Evolutionary conservation across 2,113 vertebrate genomes (phyloP), one percentile per base, ranked within the genome.

Genomic region (Dunckerocampus dactyliophorus): DNA sequence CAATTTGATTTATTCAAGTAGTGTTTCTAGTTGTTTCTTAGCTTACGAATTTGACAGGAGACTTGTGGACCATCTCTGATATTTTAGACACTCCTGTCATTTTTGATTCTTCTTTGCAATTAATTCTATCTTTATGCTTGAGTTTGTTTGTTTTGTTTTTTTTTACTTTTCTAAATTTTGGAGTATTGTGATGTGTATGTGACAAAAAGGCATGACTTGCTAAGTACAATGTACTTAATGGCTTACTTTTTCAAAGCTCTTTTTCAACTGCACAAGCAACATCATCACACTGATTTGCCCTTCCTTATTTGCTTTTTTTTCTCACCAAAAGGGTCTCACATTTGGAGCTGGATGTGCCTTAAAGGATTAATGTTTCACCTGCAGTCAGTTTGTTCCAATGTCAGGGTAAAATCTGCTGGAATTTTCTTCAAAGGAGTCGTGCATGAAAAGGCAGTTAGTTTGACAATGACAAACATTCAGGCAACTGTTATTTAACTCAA

Each of bases 311-410:
- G 21, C 11, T 31, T 43, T 28, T 43, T 20, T 64, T 75, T 79
- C 65, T 80, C 63, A 76, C 69, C 80, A 73, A 83, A 83, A 81
- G 67, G 84, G 65, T 87, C 83, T 88, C 80, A 61, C 69, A 85
- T 73, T 85, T 82, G 79, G 81, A 84, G 82, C 85, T 83, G 83
- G 84, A 89, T 78, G 90, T 91, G 90, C 90, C 90, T 91, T 91
- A 82, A 87, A 75, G 76, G 79, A 86, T 86, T 77, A 76, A 80
- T 86, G 73, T 78, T 82, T 67, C 64, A 75, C 76, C 67, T 79
- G 56, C 53, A 39, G 71, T 71, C 55, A 68, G 72, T 64, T 73
- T 52, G 14, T 68, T 46, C 57, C 24, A 42, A 59, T 79, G 63
- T 50, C 43, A 76, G 54, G 54, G 13, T 57, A 76, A 62, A 61